phyloP scores from a whole-genome alignment of 2,113 vertebrate genomes.

The Chloropsis cyanopogon region DNA sequence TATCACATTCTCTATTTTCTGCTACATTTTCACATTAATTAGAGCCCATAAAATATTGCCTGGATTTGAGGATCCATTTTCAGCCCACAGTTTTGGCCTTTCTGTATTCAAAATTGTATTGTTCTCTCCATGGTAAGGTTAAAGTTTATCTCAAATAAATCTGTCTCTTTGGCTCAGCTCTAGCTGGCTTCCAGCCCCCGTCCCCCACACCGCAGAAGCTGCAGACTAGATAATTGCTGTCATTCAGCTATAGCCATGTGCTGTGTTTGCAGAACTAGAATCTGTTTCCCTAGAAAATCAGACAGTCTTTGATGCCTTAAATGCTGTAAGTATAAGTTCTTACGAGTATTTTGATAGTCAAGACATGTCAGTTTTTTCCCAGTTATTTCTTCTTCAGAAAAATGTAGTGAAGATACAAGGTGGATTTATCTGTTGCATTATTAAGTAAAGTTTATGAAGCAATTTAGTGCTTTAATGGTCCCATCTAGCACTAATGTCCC shows the following conservation, averaged over 20 bases:
- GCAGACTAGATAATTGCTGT: constrained; percentile 14
- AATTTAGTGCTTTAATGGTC: neutral
- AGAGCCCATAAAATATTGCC: neutral
- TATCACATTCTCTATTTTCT: neutral
- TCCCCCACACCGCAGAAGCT: neutral
- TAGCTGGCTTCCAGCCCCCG: neutral
- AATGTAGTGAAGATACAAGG: neutral
- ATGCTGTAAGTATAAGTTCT: neutral
- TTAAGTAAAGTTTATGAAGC: neutral
- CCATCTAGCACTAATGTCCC: neutral
- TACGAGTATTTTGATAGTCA: neutral
- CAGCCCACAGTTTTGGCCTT: neutral
- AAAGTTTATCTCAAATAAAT: constrained; percentile 41
- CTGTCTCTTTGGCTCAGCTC: neutral
- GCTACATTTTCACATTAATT: neutral
- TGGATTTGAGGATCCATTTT: neutral
- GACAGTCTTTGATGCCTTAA: neutral
- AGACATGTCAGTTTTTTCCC: neutral
- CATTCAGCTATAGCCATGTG: neutral
- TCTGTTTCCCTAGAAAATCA: neutral
- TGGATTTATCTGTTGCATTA: neutral
- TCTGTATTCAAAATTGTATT: neutral
- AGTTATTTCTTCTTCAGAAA: neutral
- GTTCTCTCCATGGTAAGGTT: neutral
- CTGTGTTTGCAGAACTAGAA: neutral